Conservation (phyloP, 2,797 vertebrate genomes). For the Trichosurus vulpecula region DNA sequence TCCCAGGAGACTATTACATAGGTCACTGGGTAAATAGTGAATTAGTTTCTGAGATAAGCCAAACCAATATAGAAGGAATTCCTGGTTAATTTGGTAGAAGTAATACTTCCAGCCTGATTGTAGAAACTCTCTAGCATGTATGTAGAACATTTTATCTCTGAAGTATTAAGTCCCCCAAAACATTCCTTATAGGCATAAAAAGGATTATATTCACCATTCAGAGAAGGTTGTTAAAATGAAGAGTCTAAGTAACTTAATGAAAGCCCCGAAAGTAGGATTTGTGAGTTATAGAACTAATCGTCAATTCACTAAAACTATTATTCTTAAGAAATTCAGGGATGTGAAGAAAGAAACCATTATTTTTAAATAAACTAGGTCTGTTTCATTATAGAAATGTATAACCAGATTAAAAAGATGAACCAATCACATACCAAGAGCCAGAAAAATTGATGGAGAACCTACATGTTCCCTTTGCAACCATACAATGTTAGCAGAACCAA, state of each 20-base stretch:
- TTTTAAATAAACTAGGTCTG: slow-evolving; percentile 50
- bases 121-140: neutral
- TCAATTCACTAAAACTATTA: neutral
- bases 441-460: neutral
- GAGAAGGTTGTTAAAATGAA: neutral
- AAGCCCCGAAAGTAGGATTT: neutral
- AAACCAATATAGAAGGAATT: neutral
- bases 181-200: neutral
- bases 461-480: neutral
- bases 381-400: slow-evolving; percentile 15
- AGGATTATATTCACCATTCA: slow-evolving; percentile 12
- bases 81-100: neutral
- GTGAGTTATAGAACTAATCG: neutral
- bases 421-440: neutral
- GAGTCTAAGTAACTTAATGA: neutral
- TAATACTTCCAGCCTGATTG: neutral
- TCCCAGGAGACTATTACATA: neutral
- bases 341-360: slow-evolving; percentile 20
- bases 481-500: neutral
- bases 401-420: neutral
- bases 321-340: neutral
- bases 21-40: neutral
- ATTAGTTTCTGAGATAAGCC: neutral
- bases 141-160: slow-evolving; percentile 19
- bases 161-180: slow-evolving; percentile 22